A percentile compares a stretch with the other conserved stretches of the same genome.
Conservation (phyloP, 2,888 invertebrate genomes). For the Chloroclysta siterata region DNA sequence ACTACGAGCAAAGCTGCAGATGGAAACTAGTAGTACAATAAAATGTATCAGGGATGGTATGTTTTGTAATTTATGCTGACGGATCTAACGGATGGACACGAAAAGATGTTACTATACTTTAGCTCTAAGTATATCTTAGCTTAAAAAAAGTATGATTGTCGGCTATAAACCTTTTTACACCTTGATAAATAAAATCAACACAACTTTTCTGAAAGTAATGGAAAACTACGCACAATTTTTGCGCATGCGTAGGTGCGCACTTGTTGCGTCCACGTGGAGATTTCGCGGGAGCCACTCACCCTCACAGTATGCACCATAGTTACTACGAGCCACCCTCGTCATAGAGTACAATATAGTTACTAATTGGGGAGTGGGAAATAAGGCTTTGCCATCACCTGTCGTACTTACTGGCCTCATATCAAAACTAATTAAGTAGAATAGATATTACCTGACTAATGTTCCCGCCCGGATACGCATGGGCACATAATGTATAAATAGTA, state of each 20-base stretch:
- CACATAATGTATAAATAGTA: no score
- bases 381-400: slow-evolving; percentile 57
- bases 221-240: slow-evolving; percentile 27
- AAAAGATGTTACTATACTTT: no score
- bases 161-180: background rate
- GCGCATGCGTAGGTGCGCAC: slow-evolving; percentile 71
- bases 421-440: slow-evolving; percentile 7
- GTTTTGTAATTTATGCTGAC: background rate
- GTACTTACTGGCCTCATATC: slow-evolving; percentile 22
- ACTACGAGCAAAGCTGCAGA: no score
- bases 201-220: slow-evolving; percentile 17
- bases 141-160: background rate
- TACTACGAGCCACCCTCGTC: slow-evolving; percentile 9
- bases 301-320: slow-evolving; percentile 16
- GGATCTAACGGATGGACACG: no score
- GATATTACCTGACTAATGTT: background rate
- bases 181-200: background rate
- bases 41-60: background rate
- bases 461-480: no score
- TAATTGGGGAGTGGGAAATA: slow-evolving; percentile 53
- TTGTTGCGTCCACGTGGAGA: slow-evolving; percentile 77
- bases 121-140: no score
- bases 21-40: background rate
- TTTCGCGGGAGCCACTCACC: slow-evolving; percentile 12
- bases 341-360: slow-evolving; percentile 13